phyloP scores from a whole-genome alignment of 2,113 vertebrate species.

The Psophia crepitans region DNA sequence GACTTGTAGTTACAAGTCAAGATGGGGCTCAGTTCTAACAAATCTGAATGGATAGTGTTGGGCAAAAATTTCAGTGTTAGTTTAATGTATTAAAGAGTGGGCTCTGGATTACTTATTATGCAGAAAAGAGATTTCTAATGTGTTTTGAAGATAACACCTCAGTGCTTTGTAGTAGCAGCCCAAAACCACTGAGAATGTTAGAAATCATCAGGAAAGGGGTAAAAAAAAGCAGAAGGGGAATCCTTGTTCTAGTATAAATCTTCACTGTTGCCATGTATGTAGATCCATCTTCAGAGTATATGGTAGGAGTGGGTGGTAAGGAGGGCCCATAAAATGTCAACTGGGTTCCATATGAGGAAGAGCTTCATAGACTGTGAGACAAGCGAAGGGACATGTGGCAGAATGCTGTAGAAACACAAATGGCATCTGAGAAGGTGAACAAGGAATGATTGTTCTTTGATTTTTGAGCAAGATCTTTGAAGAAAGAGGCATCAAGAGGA shows the following conservation, averaged over 20 bases:
- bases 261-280: not conserved
- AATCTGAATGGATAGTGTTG: not conserved
- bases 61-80: not conserved
- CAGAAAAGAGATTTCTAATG: not conserved
- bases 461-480: not conserved
- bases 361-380: not conserved
- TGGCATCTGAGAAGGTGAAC: not conserved
- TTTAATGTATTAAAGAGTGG: not conserved
- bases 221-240: not conserved
- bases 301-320: not conserved
- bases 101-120: not conserved
- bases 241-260: not conserved
- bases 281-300: not conserved
- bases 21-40: not conserved
- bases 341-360: not conserved
- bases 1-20: not conserved
- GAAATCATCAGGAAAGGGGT: not conserved
- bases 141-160: not conserved
- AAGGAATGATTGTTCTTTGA: not conserved
- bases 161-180: not conserved
- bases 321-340: not conserved
- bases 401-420: not conserved
- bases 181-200: not conserved
- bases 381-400: not conserved
- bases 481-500: not conserved